Evolutionary conservation across 2,888 invertebrate genomes (phyloP).

Genomic region (Pyrrhosoma nymphula): DNA sequence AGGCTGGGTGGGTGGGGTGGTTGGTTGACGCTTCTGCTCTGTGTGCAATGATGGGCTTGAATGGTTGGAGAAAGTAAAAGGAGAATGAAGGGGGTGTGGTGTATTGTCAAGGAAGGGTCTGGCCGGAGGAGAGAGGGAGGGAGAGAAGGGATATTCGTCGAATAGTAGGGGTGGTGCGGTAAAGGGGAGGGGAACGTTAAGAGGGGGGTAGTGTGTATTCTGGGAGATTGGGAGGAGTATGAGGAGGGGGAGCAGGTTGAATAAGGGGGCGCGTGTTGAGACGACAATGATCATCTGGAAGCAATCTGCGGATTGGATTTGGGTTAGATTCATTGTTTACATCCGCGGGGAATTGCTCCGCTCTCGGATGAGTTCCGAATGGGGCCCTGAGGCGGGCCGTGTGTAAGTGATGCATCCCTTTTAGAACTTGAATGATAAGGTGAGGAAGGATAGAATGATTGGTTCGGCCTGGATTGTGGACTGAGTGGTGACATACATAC

Average conservation of each 20-base stretch:
- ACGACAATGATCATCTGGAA: constrained; percentile 55
- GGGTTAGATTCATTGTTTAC: constrained; percentile 58
- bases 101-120: not conserved
- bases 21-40: not conserved
- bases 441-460: not conserved
- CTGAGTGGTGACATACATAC: not conserved
- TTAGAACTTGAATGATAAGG: not conserved
- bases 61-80: not conserved
- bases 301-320: constrained; percentile 62
- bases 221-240: not conserved
- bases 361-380: not conserved
- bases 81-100: not conserved
- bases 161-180: not conserved
- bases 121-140: not conserved
- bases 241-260: not conserved
- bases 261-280: not conserved
- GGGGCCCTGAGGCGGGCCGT: not conserved
- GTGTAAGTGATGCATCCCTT: not conserved
- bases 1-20: not conserved
- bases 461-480: not conserved
- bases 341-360: constrained; percentile 31
- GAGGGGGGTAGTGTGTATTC: constrained; percentile 14
- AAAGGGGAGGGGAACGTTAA: too few relatives aligned
- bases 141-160: not conserved
- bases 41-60: not conserved